Conservation (phyloP, 2,113 vertebrate species). For the Eurystomus gularis region DNA sequence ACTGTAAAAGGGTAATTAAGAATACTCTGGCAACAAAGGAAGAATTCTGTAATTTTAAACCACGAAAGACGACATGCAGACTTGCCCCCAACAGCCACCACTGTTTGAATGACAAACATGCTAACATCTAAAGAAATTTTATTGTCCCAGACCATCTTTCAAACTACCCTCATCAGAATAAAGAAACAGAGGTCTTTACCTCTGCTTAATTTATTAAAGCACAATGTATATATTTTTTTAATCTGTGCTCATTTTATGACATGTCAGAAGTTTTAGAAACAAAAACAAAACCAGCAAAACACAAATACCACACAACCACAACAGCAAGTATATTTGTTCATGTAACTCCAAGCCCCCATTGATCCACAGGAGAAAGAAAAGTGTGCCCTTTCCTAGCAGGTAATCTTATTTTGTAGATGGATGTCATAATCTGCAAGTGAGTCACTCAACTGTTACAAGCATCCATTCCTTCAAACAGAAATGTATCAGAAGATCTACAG, state of each 20-base stretch:
- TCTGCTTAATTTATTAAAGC: not conserved
- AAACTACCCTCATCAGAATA: not conserved
- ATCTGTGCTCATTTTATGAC: not conserved
- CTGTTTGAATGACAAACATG: not conserved
- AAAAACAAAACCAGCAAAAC: not conserved
- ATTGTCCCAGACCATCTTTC: not conserved
- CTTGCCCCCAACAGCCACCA: not conserved
- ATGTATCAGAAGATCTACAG: constrained; percentile 36
- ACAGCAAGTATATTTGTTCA: not conserved
- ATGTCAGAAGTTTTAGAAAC: not conserved
- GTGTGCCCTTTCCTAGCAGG: not conserved
- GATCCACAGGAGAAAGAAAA: not conserved
- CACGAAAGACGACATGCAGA: not conserved
- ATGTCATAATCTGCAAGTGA: constrained; percentile 19
- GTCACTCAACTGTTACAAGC: constrained; percentile 16
- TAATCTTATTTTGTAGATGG: constrained; percentile 19
- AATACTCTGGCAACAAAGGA: not conserved
- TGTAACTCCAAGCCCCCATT: not conserved
- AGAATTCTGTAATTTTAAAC: not conserved
- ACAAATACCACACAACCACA: not conserved
- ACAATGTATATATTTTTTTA: not conserved
- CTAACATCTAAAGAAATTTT: not conserved
- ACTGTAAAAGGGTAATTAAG: not conserved
- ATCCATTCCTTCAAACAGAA: not conserved
- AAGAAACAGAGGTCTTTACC: not conserved